Base-by-base conservation (phyloP, 1,140 invertebrate species). In the Lysiphlebus fabarum region DNA sequence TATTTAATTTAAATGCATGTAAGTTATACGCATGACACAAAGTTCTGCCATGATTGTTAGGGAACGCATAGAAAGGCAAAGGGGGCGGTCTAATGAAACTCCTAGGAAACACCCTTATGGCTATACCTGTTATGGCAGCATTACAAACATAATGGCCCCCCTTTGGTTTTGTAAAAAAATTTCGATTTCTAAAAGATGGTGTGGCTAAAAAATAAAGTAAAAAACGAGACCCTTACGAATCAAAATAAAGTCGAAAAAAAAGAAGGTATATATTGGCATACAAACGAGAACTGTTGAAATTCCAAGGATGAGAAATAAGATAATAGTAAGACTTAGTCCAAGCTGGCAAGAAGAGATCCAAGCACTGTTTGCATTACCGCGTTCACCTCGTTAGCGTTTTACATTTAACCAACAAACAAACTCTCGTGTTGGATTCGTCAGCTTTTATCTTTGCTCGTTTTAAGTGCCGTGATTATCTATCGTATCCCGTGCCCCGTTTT, bases 81-180 rank as follows among this genome's bases (percentile, higher is more conserved):
- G 53, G 68, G 73, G 75, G 72, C 74, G 69, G 74, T 62, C 71
- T 61, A 66, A 53, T 9, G 53, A 26, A 26, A 17, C 55, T 62
- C 63, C n/a, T 41, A 58, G 70, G 74, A 75, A 72, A 72, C 75
- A 76, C 75, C 75, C 74, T 71, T 72, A 67, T 68, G 67, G 73
- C 74, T 70, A 75, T 76, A 69, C 64, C 69, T 65, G 66, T 26
- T 49, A 34, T 51, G 49, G 26, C 34, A n/a, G 38, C 49, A 36
- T 40, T 26, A 63, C 50, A 45, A 70, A 59, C 72, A 75, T 63
- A 56, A 76, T 75, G 74, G 73, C 72, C 68, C 63, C 67, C 53
- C 47, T 62, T 10, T 61, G 53, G 49, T 50, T 40, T 36, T 59
- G 37, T 40, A 33, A 41, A 43, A 36, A 41, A 34, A 38, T 40